Conservation (phyloP, 2,888 invertebrate species). For the Cepaea hortensis region DNA sequence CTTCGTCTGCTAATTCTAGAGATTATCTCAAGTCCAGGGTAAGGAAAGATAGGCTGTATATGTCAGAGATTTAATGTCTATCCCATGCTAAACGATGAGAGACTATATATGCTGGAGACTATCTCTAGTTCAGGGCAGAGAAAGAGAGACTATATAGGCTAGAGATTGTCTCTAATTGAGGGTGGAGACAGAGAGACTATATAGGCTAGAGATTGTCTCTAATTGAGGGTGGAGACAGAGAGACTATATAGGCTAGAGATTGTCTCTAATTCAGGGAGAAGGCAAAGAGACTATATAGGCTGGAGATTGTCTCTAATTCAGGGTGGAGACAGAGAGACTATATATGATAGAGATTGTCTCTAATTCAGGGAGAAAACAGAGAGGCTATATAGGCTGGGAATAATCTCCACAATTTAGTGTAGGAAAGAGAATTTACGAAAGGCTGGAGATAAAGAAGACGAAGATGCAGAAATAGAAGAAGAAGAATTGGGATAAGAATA, state of each 20-base stretch:
- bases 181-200: too few relatives aligned
- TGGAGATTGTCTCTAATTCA: too few relatives aligned
- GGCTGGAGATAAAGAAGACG: not conserved
- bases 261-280: not conserved
- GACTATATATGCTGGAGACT: too few relatives aligned
- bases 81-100: too few relatives aligned
- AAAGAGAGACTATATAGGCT: too few relatives aligned
- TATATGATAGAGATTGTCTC: not conserved
- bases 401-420: not conserved
- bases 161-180: too few relatives aligned
- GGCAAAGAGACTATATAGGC: not conserved
- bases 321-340: not conserved
- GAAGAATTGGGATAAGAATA: not conserved
- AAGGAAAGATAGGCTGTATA: too few relatives aligned
- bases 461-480: not conserved
- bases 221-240: not conserved
- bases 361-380: not conserved
- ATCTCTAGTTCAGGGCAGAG: too few relatives aligned
- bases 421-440: not conserved
- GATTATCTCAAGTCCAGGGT: too few relatives aligned
- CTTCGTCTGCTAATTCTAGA: too few relatives aligned
- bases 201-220: too few relatives aligned
- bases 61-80: too few relatives aligned
- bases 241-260: not conserved
- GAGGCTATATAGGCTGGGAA: not conserved